Evolutionary conservation across 2,888 invertebrate genomes (phyloP).

Genomic region (Prenolepis imparis): DNA sequence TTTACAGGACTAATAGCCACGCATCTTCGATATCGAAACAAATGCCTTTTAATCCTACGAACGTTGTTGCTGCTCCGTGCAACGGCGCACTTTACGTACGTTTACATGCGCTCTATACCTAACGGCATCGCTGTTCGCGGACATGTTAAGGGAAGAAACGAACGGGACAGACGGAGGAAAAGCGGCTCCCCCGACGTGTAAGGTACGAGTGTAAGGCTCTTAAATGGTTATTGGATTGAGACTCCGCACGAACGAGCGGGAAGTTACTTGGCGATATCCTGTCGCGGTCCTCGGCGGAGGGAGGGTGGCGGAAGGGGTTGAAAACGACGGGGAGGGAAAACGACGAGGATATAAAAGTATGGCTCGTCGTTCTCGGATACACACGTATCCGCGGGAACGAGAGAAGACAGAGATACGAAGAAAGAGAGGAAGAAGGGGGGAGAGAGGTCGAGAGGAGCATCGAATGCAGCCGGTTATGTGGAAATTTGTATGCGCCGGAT

Average conservation of each 20-base stretch:
- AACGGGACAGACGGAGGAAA: constrained; percentile 38
- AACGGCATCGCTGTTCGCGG: constrained; percentile 67
- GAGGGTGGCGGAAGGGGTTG: constrained; percentile 30
- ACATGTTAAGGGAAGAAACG: constrained; percentile 58
- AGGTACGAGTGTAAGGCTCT: constrained; percentile 77
- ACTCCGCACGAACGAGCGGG: constrained; percentile 75
- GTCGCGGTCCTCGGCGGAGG: constrained; percentile 60
- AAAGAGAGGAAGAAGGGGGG: not conserved
- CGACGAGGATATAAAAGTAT: constrained; percentile 59
- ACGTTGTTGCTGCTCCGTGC: constrained; percentile 38
- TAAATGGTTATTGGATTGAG: constrained; percentile 79
- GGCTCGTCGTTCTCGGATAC: constrained; percentile 61
- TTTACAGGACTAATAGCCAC: constrained; percentile 18
- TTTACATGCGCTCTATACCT: constrained; percentile 67
- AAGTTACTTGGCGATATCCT: constrained; percentile 76
- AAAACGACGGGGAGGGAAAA: constrained; percentile 26
- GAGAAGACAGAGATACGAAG: not conserved
- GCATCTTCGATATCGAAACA: constrained; percentile 62
- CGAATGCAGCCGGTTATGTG: constrained; percentile 58
- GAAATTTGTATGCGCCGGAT: constrained; percentile 70
- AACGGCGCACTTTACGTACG: constrained; percentile 59
- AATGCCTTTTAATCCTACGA: constrained; percentile 64
- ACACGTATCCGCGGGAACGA: constrained; percentile 52
- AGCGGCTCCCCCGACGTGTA: constrained; percentile 73
- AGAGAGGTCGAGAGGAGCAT: constrained; percentile 1